Evolutionary conservation across 1,140 invertebrate species (phyloP), one percentile per base, ranked within the genome.

Genomic region (Ceratoteleas bidentatus): DNA sequence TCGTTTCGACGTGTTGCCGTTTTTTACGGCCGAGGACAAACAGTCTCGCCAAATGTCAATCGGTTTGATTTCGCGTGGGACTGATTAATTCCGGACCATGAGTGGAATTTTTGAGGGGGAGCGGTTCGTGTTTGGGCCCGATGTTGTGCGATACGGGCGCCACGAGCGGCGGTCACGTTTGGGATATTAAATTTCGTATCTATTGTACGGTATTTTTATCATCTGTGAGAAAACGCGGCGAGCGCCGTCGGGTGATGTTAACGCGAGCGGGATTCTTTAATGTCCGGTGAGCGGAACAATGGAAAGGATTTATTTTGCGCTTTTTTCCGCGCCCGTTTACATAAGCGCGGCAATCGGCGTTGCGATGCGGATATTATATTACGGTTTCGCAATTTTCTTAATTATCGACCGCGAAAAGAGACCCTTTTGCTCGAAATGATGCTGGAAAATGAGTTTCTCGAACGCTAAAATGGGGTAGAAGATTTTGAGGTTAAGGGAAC

Each of bases 181-280:
- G 34, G 60, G 72, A 72, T 81, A 81, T 81, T 76, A 66, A 75
- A 75, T 81, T 81, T 81, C 70, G 61, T 65, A 54, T 76, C 79
- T 77, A 76, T 82, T 82, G 79, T 82, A 62, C 34, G 34, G 5
- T 9, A 61, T 72, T 81, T 72, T 81, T 66, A 68, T 57, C 32
- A 54, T 73, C 61, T 72, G 56, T 72, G 73, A 73, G 68, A 78
- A 72, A 79, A 72, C 54, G 38, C 52, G 57, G 34, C 45, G 66
- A 32, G 47, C 54, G 50, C 47, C 60, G 3, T 7, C 33, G 36
- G 53, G 15, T 58, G 53, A 72, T 72, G 66, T 79, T 70, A 70
- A 70, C 43, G 24, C 52, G 52, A 43, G 14, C 16, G 50, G 33
- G 33, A 68, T 47, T 76, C 47, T 68, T 66, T 49, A 56, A 61